Conservation (phyloP, 1,140 invertebrate genomes). For the Lepidurus arcticus region DNA sequence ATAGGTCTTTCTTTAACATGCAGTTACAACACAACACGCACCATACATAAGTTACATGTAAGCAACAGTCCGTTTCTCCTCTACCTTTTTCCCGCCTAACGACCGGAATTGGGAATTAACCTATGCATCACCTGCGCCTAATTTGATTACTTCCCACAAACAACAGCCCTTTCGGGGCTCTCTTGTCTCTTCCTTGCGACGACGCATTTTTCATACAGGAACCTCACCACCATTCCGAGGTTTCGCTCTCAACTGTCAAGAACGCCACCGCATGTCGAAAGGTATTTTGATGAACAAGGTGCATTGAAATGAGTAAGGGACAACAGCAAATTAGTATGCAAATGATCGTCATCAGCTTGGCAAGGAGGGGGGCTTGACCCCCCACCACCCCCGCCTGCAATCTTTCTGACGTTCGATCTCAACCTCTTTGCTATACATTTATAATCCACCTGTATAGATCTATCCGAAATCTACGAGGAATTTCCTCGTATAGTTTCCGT, state of each 20-base stretch:
- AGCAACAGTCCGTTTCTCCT: background rate
- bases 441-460: no score
- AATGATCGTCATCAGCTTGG: conserved; percentile 15
- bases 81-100: background rate
- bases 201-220: background rate
- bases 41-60: background rate
- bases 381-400: background rate
- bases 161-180: background rate
- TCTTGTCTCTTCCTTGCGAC: background rate
- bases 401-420: no score
- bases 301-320: background rate
- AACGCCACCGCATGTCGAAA: background rate
- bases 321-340: conserved; percentile 17
- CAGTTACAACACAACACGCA: background rate
- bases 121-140: background rate
- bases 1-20: background rate
- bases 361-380: conserved; percentile 10
- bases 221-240: background rate
- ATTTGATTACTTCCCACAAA: conserved; percentile 15
- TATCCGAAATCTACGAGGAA: no score
- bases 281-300: background rate
- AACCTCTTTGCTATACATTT: no score
- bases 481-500: no score
- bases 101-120: conserved; percentile 1
- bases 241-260: background rate